Evolutionary conservation across 30 jellyfish, hydroid and myxozoan genomes (phyloP), one percentile per base, ranked within the genome.

Genomic region (Hydractinia echinata): DNA sequence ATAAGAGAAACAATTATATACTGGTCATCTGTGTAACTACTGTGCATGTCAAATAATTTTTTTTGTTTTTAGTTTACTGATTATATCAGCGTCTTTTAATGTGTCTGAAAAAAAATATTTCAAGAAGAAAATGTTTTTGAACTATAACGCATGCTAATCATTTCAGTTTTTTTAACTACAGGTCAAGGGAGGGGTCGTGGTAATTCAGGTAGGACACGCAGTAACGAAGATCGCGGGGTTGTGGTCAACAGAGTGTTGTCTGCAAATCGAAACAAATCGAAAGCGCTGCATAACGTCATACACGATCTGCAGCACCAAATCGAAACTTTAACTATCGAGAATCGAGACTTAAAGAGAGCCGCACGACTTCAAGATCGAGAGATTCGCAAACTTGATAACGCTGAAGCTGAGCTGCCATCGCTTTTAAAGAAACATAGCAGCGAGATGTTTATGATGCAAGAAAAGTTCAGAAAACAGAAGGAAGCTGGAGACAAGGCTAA

Each of bases 401-500:
- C 92, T 1, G 98, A 92, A 76, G 98, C 96, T 14, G 98, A 92
- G n/a, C 58, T 92, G 5, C 96, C 98, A 51, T 56, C 76, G 51
- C 66, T 92, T 72, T 54, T 92, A 11, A 95, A 87, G 83, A 92
- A 92, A 73, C 98, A 92, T 81, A 74, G 83, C 58, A 78, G 86
- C 14, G 98, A 92, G 77, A 79, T 87, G 10, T 70, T 91, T 1
- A 84, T 79, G 44, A 73, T 92, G 61, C 86, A 78, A 67, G 96
- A 87, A 54, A 92, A 87, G 79, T 69, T 86, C 21, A 79, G 95
- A 81, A 74, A 70, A 70, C 92, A 83, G 77, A 92, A 84, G 72
- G 95, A 86, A 21, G 69, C 73, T 54, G 49, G 61, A 50, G 96
- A 92, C 8, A 84, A 82, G 73, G 51, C 85, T 51, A 81, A 73